Evolutionary conservation across 2,797 vertebrate species (phyloP).

Genomic region (Chrysocyon brachyurus): DNA sequence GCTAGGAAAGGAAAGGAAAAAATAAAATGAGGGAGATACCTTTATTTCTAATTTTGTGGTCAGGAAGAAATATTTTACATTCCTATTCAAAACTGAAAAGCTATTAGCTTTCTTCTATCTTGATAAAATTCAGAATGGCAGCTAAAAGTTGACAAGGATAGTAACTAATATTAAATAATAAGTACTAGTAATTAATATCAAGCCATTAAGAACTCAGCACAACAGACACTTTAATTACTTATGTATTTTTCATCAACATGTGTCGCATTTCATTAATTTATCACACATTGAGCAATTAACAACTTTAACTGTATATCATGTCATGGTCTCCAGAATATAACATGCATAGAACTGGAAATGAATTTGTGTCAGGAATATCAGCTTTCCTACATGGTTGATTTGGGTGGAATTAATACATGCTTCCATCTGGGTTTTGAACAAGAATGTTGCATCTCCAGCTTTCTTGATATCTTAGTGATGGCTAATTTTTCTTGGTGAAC

Average conservation of each 20-base stretch:
- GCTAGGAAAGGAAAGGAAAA: not conserved
- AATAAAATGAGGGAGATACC: not conserved
- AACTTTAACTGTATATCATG: not conserved
- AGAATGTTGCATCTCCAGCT: not conserved
- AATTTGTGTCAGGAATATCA: slow-evolving; percentile 33
- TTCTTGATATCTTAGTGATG: slow-evolving; percentile 42
- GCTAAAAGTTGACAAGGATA: slow-evolving; percentile 43
- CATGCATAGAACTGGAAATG: not conserved
- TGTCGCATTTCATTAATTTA: slow-evolving; percentile 57
- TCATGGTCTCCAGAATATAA: not conserved
- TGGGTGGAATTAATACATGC: slow-evolving; percentile 6
- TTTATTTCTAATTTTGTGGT: slow-evolving; percentile 32
- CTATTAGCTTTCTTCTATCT: not conserved
- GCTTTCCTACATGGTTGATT: slow-evolving; percentile 37
- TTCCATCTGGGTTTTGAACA: slow-evolving; percentile 52
- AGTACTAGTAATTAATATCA: not conserved
- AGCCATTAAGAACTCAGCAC: not conserved
- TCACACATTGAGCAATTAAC: slow-evolving; percentile 45
- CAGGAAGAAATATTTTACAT: slow-evolving; percentile 28
- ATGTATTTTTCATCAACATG: slow-evolving; percentile 5
- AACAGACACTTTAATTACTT: slow-evolving; percentile 34
- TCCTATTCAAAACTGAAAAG: slow-evolving; percentile 45
- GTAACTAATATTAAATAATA: not conserved
- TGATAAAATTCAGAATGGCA: slow-evolving; percentile 47
- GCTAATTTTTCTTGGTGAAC: slow-evolving; percentile 33